Percentiles rank a stretch among this genome's conserved stretches.
Conservation (phyloP, 2,797 vertebrate genomes). For the Ambastaia sidthimunki region DNA sequence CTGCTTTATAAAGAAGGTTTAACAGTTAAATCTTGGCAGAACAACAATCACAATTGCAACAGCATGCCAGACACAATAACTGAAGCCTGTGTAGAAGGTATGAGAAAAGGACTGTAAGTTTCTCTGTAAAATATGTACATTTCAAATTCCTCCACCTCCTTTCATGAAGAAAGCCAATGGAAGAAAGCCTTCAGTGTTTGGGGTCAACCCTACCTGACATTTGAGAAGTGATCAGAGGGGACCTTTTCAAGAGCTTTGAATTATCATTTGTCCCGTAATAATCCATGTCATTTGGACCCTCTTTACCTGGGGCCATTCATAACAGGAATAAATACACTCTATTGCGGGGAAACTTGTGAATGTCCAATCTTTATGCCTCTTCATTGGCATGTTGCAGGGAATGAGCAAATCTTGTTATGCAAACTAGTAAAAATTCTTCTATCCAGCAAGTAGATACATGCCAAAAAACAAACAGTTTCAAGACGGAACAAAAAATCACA, state of each 20-base stretch:
- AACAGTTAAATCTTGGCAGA: background rate
- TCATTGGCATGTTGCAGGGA: background rate
- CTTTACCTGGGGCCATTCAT: no score
- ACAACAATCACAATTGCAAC: background rate
- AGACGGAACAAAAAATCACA: constrained; percentile 22
- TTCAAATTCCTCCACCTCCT: background rate
- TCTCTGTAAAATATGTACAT: background rate
- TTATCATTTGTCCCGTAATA: background rate
- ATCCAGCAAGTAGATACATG: constrained; percentile 51
- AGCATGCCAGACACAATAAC: background rate
- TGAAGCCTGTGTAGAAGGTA: background rate
- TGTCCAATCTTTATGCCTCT: background rate
- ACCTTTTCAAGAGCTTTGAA: background rate
- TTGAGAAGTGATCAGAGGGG: background rate
- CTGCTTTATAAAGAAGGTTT: background rate
- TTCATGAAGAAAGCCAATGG: background rate
- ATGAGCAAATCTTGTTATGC: constrained; percentile 20
- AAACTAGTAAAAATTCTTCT: constrained; percentile 22
- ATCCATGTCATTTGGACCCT: background rate
- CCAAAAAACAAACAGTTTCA: constrained; percentile 29
- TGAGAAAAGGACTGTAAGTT: background rate
- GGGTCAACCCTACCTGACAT: background rate
- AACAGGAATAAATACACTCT: background rate
- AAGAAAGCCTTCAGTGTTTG: background rate
- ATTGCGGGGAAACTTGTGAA: background rate